Percentiles rank a stretch among this genome's conserved stretches.
These are phyloP conservation scores for Beaufortia kweichowensis DNA, from an alignment of 2,113 vertebrate genomes.

Conservation along the genomic window DNA sequence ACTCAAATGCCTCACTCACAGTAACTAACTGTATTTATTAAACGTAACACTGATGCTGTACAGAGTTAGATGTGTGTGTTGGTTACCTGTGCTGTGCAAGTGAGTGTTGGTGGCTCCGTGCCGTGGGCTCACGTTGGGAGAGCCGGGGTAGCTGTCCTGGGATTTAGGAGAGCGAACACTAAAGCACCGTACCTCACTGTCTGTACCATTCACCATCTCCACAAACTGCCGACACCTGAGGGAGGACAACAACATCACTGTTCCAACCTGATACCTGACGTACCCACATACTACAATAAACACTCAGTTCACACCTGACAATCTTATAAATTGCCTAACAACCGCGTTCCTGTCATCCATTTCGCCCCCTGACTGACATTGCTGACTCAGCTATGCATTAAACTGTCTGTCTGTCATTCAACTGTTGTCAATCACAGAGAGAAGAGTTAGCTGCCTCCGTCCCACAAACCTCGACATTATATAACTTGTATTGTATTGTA, in stretches of 20 bases:
- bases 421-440: conserved; percentile 10
- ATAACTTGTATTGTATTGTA: neutral
- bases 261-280: neutral
- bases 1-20: no score
- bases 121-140: conserved; percentile 89
- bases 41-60: neutral
- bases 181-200: conserved; percentile 95
- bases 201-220: conserved; percentile 98
- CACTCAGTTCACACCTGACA: conserved; percentile 1
- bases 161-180: conserved; percentile 89
- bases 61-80: neutral
- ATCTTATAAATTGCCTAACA: conserved; percentile 5
- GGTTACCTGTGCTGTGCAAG: conserved; percentile 83
- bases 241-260: neutral
- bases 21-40: no score
- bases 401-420: conserved; percentile 17
- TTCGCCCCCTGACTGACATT: conserved; percentile 18
- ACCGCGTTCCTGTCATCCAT: neutral
- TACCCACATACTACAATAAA: neutral
- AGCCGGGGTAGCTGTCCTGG: conserved; percentile 93
- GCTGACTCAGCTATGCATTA: conserved; percentile 3
- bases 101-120: conserved; percentile 87
- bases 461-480: conserved; percentile 1
- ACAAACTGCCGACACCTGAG: conserved; percentile 90
- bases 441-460: neutral